Base-by-base conservation (phyloP, 2,797 vertebrate genomes). In the Parauchenoglanis ngamensis region DNA sequence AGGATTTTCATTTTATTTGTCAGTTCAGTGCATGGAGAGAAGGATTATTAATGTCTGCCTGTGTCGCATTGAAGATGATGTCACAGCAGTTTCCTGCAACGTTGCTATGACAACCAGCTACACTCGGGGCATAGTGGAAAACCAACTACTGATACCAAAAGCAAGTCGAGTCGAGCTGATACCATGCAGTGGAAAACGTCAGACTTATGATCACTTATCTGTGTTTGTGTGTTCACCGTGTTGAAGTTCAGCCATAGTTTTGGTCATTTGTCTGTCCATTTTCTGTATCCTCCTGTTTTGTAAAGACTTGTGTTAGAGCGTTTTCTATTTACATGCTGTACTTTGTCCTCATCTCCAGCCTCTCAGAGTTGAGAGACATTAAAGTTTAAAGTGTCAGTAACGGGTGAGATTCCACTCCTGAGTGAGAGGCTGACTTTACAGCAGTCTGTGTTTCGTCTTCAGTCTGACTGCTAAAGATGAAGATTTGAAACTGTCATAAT, bases 351-450 rank as follows among this genome's bases (percentile, higher is more conserved):
- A 65, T 85, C 56, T 21, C 52, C n/a, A 65, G 54, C 21, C 46
- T 83, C 12, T 78, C 2, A 1, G 54, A 23, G 65, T 28, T 12
- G 17, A 59, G 44, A 56, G 31, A 88, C 49, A 12, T 12, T 70
- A 79, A 77, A 70, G 65, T 73, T 28, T 11, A 70, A 3, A 21
- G 76, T 57, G 49, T 31, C 84, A 85, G 61, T 72, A 72, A 65
- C 23, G 17, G 77, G 84, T 81, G 76, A 86, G 68, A 80, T 88
- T 91, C 59, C 81, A 59, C 77, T 87, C 31, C 57, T 78, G 86
- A 54, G 52, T 84, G 86, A 87, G 80, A 89, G 83, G 52, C 23
- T 46, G 56, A 7, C 15, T 82, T 84, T 84, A 85, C 84, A 82
- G 44, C 44, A 87, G 86, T 49, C 63, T 75, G 65, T 86, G 67